phyloP scores from a whole-genome alignment of 2,113 vertebrate genomes.

The Uropsilus gracilis region DNA sequence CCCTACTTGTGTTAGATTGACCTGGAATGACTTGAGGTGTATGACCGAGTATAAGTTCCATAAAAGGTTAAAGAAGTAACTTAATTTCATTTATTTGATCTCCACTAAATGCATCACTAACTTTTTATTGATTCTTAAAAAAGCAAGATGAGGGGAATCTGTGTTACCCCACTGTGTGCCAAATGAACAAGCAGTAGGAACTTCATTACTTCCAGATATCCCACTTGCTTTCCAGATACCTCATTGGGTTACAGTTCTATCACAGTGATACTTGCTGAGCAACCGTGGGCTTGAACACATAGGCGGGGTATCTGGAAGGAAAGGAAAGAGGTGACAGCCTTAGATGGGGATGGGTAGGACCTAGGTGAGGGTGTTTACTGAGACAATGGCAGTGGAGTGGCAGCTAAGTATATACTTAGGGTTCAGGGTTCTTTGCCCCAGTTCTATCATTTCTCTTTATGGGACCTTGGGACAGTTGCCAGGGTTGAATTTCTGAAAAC shows the following conservation, averaged over 20 bases:
- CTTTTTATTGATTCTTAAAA: conserved; percentile 73
- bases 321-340: neutral
- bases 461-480: neutral
- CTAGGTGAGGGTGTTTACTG: neutral
- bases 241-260: conserved; percentile 40
- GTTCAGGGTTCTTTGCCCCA: neutral
- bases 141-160: conserved; percentile 48
- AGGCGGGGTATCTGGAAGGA: neutral
- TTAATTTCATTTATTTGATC: conserved; percentile 60
- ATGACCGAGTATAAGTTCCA: conserved; percentile 5
- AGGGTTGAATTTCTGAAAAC: neutral
- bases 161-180: conserved; percentile 48
- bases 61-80: conserved; percentile 56
- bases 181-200: conserved; percentile 58
- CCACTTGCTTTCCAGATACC: conserved; percentile 60
- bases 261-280: neutral
- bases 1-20: conserved; percentile 12
- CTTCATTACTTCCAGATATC: conserved; percentile 61
- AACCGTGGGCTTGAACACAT: neutral
- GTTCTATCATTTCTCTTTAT: neutral
- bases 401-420: neutral
- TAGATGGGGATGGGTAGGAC: neutral
- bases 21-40: conserved; percentile 18
- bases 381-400: neutral
- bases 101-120: conserved; percentile 67